Percentiles rank a stretch among this genome's conserved stretches.
Conservation (phyloP, 2,113 vertebrate genomes). For the Prochilodus magdalenae region DNA sequence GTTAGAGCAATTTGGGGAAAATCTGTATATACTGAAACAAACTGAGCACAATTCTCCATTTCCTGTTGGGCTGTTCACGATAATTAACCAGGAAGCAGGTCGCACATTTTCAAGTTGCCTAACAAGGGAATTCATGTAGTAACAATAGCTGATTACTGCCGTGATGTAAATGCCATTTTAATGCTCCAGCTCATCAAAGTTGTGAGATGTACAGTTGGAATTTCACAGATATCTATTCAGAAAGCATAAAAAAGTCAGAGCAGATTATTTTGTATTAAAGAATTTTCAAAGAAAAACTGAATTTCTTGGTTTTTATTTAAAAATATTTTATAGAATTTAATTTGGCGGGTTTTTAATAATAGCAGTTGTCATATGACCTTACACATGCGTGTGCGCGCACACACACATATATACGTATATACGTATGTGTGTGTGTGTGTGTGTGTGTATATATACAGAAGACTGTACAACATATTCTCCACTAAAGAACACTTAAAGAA, state of each 20-base stretch:
- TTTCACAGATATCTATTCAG: neutral
- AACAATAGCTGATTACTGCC: neutral
- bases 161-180: neutral
- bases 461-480: too few species aligned
- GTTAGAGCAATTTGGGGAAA: neutral
- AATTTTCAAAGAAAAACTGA: neutral
- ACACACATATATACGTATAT: too few species aligned
- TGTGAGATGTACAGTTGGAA: slow-evolving; percentile 17
- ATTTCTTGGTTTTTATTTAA: too few species aligned
- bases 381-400: too few species aligned
- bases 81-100: neutral
- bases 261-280: slow-evolving; percentile 30
- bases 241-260: neutral
- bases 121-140: neutral
- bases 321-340: too few species aligned
- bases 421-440: too few species aligned
- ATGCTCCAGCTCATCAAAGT: neutral
- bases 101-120: neutral
- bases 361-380: too few species aligned
- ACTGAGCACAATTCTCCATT: neutral
- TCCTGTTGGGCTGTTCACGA: too few species aligned
- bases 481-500: too few species aligned
- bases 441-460: too few species aligned
- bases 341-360: too few species aligned
- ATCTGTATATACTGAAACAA: neutral